Percentiles rank a stretch among this genome's conserved stretches.
These are phyloP conservation scores for Hucho hucho DNA, from an alignment of 2,113 vertebrate genomes.

Conservation along the genomic window DNA sequence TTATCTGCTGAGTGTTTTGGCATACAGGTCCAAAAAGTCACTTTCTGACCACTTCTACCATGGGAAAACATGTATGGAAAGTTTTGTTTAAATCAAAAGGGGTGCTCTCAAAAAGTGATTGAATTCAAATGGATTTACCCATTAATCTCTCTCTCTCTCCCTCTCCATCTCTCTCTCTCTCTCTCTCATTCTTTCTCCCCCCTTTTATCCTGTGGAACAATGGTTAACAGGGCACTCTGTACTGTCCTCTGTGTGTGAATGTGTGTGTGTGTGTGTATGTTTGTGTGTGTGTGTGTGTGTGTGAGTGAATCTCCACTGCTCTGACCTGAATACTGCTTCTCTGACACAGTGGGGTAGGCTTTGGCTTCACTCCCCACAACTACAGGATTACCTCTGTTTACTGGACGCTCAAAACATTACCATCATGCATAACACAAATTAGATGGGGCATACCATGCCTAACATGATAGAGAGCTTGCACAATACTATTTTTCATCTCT, in stretches of 20 bases:
- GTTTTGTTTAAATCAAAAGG: no score
- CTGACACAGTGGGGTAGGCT: background rate
- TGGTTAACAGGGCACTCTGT: background rate
- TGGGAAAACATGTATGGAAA: no score
- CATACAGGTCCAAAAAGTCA: no score
- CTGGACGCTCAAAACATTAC: slow-evolving; percentile 3
- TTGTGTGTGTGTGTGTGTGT: background rate
- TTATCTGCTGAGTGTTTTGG: no score
- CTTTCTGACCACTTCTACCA: no score
- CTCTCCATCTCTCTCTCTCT: background rate
- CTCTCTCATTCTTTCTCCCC: background rate
- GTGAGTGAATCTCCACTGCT: background rate
- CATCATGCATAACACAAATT: background rate
- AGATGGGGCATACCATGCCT: background rate
- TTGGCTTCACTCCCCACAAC: background rate
- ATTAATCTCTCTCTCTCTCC: background rate
- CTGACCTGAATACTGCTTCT: slow-evolving; percentile 9
- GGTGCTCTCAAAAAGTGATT: no score
- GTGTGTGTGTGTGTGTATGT: slow-evolving; percentile 7
- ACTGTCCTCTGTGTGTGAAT: background rate
- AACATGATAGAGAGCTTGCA: background rate
- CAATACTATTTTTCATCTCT: background rate
- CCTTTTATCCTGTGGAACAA: background rate
- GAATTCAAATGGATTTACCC: no score
- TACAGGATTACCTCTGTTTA: background rate